Base-by-base conservation (phyloP, 2,888 invertebrate genomes). In the Catocala fraxini region DNA sequence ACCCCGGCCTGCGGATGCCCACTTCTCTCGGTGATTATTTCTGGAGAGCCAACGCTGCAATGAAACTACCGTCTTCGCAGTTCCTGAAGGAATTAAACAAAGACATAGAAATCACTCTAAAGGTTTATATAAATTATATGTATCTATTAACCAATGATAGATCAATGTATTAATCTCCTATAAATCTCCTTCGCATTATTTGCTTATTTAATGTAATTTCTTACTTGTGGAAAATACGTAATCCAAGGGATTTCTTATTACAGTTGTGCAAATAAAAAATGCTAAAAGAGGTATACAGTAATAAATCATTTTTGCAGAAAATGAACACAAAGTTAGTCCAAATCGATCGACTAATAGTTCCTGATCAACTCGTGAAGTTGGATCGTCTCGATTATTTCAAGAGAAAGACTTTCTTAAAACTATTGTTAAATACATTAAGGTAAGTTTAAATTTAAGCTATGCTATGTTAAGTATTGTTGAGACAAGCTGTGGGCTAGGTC, bases 351-450 rank as follows among this genome's bases (percentile, higher is more conserved):
- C 63, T 93, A 0, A 81, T 92, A 12, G 60, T 93, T 52, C 84
- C 85, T 3, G 93, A 93, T 65, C 87, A 89, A 57, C 61, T 90
- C 45, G 74, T 93, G 43, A 87, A 89, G 51, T 68, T 93, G n/a
- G 82, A 88, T 43, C 82, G 81, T 0, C 75, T 93, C 34, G 91
- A 93, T 61, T 68, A 77, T 66, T 89, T 81, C 52, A 89, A 84
- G 77, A 77, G 93, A 41, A 83, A 85, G 68, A 80, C 84, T 0
- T 92, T 90, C 77, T 87, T 93, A 13, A 75, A 77, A 34, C 75
- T 81, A 10, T 71, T 93, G 7, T 69, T 79, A 33, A 84, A 89
- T 62, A 85, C 91, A 43, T 66, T 93, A 53, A 90, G 93, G 93
- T 92, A 73, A 45, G 33, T 43, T 56, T 53, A 25, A 25, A 25